phyloP scores from a whole-genome alignment of 2,797 vertebrate genomes.

The Furcifer pardalis region DNA sequence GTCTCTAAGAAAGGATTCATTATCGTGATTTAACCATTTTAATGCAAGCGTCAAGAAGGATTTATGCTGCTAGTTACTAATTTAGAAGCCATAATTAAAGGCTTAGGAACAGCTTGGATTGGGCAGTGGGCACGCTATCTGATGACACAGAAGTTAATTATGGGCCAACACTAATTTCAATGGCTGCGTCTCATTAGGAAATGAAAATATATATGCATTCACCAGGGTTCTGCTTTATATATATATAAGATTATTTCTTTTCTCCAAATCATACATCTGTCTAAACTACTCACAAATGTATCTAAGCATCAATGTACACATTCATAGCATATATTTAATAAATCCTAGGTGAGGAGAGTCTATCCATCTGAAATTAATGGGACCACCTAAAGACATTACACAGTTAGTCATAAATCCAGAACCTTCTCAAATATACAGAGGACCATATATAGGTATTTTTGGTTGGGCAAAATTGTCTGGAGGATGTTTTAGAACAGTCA shows the following conservation, averaged over 20 bases:
- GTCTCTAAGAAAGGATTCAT: constrained; percentile 63
- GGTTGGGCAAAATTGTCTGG: too few relatives aligned
- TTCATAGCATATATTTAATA: not conserved
- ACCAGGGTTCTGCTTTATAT: not conserved
- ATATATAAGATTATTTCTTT: too few relatives aligned
- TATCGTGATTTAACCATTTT: constrained; percentile 67
- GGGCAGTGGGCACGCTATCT: constrained; percentile 57
- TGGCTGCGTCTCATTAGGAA: not conserved
- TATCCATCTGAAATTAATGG: not conserved
- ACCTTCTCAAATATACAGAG: not conserved
- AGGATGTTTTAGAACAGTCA: not conserved
- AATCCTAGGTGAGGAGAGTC: not conserved
- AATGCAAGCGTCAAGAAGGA: constrained; percentile 59
- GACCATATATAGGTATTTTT: too few relatives aligned
- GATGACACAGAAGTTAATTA: constrained; percentile 66
- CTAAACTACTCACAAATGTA: not conserved
- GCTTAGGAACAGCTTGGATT: constrained; percentile 61
- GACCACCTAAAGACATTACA: not conserved
- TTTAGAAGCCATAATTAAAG: constrained; percentile 68
- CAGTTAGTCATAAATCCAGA: not conserved
- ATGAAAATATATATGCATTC: not conserved
- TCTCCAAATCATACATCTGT: not conserved
- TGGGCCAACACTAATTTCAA: constrained; percentile 35
- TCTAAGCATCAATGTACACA: not conserved
- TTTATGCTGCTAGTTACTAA: constrained; percentile 64